Percentiles rank a stretch among this genome's conserved stretches.
These are phyloP conservation scores for Trisateles emortualis DNA, from an alignment of 2,888 invertebrate genomes.

Conservation along the genomic window DNA sequence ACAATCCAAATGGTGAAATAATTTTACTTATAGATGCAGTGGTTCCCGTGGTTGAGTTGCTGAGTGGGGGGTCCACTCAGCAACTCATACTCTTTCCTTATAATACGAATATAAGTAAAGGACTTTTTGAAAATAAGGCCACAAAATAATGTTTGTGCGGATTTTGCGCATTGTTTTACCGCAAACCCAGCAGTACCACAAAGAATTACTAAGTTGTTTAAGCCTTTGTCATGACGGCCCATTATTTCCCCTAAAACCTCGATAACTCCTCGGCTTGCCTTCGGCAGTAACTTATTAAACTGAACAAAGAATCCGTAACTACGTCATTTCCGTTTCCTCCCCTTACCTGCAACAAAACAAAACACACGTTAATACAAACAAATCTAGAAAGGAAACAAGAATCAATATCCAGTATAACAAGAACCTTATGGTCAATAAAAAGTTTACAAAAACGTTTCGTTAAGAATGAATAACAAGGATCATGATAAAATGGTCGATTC, in stretches of 20 bases:
- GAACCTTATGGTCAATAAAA: conserved; percentile 43
- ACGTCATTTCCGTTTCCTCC: conserved; percentile 53
- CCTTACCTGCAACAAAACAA: conserved; percentile 77
- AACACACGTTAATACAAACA: conserved; percentile 63
- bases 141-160: too few relatives aligned
- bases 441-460: conserved; percentile 23
- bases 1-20: too few relatives aligned
- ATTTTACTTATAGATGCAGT: too few relatives aligned
- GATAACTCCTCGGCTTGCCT: background rate
- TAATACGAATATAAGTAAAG: too few relatives aligned
- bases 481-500: conserved; percentile 35
- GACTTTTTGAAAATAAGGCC: too few relatives aligned
- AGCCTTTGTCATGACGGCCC: background rate
- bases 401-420: conserved; percentile 36
- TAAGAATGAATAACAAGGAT: conserved; percentile 32
- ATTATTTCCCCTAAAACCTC: background rate
- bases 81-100: too few relatives aligned
- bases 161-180: too few relatives aligned
- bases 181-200: background rate
- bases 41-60: too few relatives aligned
- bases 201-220: background rate
- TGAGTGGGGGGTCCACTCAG: too few relatives aligned
- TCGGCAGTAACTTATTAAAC: conserved; percentile 5
- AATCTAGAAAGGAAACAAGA: conserved; percentile 55
- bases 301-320: conserved; percentile 36